Base-by-base conservation (phyloP, 2,113 vertebrate species). In the Pteruthius melanotis region DNA sequence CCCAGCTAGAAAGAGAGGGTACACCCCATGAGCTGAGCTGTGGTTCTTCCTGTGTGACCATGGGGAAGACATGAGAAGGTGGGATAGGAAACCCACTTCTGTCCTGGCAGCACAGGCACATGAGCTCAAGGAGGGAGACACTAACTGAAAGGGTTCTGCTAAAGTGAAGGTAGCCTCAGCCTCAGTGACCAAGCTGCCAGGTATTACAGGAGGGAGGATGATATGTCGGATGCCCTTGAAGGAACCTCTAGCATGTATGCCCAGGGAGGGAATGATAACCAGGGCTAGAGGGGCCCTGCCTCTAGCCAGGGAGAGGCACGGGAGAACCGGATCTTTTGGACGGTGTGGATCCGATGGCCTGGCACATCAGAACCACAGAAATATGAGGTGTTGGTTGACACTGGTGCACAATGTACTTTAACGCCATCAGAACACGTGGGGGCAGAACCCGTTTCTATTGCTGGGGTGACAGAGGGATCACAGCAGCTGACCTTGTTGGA, bases 21-120 rank as follows among this genome's bases (percentile, higher is more conserved):
- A 37, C 13, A 26, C 27, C 4, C 10, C 68, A 26, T 0, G 1
- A 83, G 10, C 16, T 53, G 31, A 44, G 0, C 19, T 59, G 19
- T 40, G 53, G 5, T 37, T 52, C 3, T 71, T 61, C 1, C 7
- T 61, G 26, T 5, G 7, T 9, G 21, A 37, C 21, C 39, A 53
- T 2, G 6, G 26, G 16, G 16, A 44, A 61, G 33, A 52, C 31
- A 31, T 31, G 26, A 2, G 21, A 35, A 31, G 4, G 21, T 71
- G 56, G 45, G 20, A 35, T 71, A 15, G 45, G 21, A 71, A 83
- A 37, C 4, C 16, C 8, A 13, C 26, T 31, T 52, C 56, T 71
- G 66, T 11, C 56, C 45, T 44, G 21, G 31, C 56, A 52, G 45
- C 20, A 13, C 0, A 0, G 66, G 10, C 44, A 5, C 0, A 0